Percentiles rank a stretch among this genome's conserved stretches.
phyloP scores from a whole-genome alignment of 35 echinoderm and acorn worm genomes.

The Apostichopus parvimensis region DNA sequence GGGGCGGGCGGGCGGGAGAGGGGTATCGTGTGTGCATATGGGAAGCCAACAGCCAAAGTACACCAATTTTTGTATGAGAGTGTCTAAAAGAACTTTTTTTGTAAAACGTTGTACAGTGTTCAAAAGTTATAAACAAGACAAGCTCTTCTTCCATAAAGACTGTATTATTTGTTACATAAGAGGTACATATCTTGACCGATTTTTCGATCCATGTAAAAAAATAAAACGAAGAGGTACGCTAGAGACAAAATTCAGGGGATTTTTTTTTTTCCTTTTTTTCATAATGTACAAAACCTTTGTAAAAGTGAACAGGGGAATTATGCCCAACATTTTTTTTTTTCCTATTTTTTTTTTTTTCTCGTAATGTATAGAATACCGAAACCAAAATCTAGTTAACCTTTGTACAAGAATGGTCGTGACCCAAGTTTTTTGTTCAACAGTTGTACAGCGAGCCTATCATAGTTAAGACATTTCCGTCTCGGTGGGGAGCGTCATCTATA shows the following conservation, averaged over 20 bases:
- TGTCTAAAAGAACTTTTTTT: constrained; percentile 26
- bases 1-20: neutral
- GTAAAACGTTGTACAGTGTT: constrained; percentile 33
- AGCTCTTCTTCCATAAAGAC: constrained; percentile 3
- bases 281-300: constrained; percentile 48
- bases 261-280: constrained; percentile 26
- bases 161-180: constrained; percentile 37
- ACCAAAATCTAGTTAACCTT: neutral
- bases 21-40: neutral
- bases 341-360: neutral
- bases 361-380: neutral
- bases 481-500: no score
- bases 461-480: no score
- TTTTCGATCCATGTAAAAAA: constrained; percentile 33
- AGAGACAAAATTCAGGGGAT: neutral
- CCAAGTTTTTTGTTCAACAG: neutral
- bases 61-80: constrained; percentile 40
- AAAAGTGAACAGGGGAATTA: neutral
- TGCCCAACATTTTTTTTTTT: neutral
- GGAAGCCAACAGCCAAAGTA: constrained; percentile 4
- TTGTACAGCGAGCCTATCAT: neutral
- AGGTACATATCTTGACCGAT: constrained; percentile 43
- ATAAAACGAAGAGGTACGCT: neutral
- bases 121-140: neutral
- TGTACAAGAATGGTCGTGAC: neutral